Base-by-base conservation (phyloP, 1,140 invertebrate species). In the Steinernema feltiae region DNA sequence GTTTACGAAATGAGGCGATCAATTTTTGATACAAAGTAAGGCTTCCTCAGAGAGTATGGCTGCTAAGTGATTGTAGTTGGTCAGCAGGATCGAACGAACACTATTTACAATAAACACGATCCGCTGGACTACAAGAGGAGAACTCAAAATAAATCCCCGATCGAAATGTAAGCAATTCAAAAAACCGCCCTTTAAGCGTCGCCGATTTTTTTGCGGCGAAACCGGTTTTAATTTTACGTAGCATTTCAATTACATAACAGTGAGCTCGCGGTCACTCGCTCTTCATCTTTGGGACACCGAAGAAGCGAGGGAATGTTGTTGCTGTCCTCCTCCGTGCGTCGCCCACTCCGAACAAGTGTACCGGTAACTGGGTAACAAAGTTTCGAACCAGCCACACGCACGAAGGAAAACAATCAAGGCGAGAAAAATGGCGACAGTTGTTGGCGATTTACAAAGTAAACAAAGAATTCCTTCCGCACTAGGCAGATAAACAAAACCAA, bases 191-290 rank as follows among this genome's bases (percentile, higher is more conserved):
- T 63, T 3, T 63, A 63, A 41, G 18, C 35, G 35, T 18, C 7
- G 18, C 35, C 7, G 7, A 41, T 41, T 63, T 63, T 63, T 63
- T 63, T 27, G 24, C 24, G 15, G 24, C 24, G 53, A 63, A 63
- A 63, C 53, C 53, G 24, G 53, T 63, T 63, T 27, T 15, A 63
- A 3, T 63, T 63, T 15, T n/a, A 63, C 53, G 53, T 27, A 63
- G 53, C 53, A n/a, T 63, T 63, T 63, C 53, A 63, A 63, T 63
- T 63, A 63, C 53, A 63, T 41, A 27, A 63, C 53, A 63, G 24
- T 63, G 53, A 63, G 24, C 53, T 7, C 53, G 7, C 53, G 53
- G 53, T 63, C 53, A 63, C 53, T 63, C 53, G 53, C 53, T 63
- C 53, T 21, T 63, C 53, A 63, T 63, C 15, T 63, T 63, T 63